Conservation (phyloP, 2,797 vertebrate genomes). For the Phrynocephalus forsythii region DNA sequence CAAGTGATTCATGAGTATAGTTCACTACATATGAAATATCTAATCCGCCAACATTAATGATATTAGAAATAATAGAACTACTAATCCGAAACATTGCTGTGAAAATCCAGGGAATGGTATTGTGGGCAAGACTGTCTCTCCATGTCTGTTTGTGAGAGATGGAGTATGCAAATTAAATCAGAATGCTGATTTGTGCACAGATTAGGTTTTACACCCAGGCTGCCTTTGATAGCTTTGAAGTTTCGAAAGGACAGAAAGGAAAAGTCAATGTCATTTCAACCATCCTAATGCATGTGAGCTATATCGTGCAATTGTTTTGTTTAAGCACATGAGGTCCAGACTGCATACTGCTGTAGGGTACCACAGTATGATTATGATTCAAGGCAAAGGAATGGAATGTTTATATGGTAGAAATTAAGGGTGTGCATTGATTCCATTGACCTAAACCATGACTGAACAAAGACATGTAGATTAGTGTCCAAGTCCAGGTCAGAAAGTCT, state of each 20-base stretch:
- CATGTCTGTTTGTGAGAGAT: slow-evolving; percentile 73
- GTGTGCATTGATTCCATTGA: no score
- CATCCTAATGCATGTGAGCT: neutral
- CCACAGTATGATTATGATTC: neutral
- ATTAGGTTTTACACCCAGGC: slow-evolving; percentile 79
- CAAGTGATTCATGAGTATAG: slow-evolving; percentile 73
- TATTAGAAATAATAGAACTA: slow-evolving; percentile 76
- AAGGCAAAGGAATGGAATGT: slow-evolving; percentile 26
- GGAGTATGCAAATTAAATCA: slow-evolving; percentile 80
- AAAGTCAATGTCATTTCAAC: slow-evolving; percentile 64
- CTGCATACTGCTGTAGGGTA: slow-evolving; percentile 46
- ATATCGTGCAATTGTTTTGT: slow-evolving; percentile 16
- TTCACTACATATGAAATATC: slow-evolving; percentile 72
- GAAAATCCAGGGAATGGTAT: slow-evolving; percentile 72
- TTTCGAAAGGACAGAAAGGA: slow-evolving; percentile 59
- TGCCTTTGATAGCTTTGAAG: slow-evolving; percentile 76
- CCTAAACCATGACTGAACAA: no score
- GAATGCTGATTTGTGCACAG: slow-evolving; percentile 75
- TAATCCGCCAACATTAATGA: slow-evolving; percentile 69
- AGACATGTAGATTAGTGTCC: no score
- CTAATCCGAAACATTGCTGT: slow-evolving; percentile 75
- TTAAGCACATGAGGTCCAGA: slow-evolving; percentile 50
- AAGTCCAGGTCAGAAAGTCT: no score
- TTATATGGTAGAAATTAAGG: neutral
- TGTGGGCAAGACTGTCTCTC: slow-evolving; percentile 63